phyloP scores from a whole-genome alignment of 2,113 vertebrate species.

The Indicator maculatus region DNA sequence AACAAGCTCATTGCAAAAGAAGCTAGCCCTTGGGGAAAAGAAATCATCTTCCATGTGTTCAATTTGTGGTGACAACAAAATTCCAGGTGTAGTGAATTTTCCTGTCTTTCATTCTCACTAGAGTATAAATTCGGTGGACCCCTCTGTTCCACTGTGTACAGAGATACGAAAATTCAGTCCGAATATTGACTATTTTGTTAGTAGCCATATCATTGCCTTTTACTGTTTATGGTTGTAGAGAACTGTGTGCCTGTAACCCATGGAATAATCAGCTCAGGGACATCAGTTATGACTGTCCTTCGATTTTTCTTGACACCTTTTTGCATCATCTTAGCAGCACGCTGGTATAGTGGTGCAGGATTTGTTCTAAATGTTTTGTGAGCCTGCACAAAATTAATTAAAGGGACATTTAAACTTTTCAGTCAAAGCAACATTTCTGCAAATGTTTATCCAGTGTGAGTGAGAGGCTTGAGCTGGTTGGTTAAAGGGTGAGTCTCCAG shows the following conservation, averaged over 20 bases:
- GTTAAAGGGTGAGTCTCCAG: neutral
- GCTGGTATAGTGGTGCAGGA: neutral
- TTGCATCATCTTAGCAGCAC: neutral
- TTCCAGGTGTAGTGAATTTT: neutral
- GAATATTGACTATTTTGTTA: neutral
- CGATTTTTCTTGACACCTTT: neutral
- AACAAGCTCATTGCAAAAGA: neutral
- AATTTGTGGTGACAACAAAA: neutral
- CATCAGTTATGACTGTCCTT: neutral
- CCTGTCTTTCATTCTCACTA: neutral
- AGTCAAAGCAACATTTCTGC: neutral
- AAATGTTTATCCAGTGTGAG: neutral
- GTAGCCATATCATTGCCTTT: neutral
- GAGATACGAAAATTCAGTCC: neutral
- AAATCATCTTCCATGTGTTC: neutral
- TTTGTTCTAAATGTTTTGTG: neutral
- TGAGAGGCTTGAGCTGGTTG: neutral
- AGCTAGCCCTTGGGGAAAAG: neutral
- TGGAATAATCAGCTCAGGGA: neutral
- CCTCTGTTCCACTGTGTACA: neutral
- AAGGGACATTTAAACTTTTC: neutral
- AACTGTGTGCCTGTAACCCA: neutral
- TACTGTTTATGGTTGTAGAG: neutral
- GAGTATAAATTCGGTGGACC: neutral
- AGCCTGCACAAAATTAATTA: neutral